Conservation (phyloP, 2,797 vertebrate genomes). For the Prunella strophiata region DNA sequence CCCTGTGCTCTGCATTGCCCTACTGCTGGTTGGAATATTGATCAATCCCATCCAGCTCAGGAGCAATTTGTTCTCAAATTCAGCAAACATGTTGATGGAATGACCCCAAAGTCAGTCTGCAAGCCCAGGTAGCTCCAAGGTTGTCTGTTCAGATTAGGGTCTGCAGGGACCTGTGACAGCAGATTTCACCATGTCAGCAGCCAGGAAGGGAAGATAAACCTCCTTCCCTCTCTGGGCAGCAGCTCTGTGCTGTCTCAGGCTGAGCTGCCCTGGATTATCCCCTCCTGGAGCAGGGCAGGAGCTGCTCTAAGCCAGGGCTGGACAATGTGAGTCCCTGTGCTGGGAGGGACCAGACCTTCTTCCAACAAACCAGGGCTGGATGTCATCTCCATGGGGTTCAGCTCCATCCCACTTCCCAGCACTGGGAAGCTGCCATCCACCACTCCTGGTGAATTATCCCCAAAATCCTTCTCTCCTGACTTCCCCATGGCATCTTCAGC, state of each 20-base stretch:
- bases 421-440: neutral
- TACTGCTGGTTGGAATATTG: slow-evolving; percentile 3
- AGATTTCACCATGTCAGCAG: neutral
- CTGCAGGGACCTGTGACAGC: neutral
- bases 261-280: neutral
- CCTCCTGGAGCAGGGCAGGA: neutral
- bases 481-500: neutral
- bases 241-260: neutral
- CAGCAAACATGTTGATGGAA: neutral
- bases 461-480: neutral
- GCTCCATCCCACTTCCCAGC: neutral
- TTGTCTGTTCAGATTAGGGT: neutral
- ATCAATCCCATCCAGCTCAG: neutral
- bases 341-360: neutral
- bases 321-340: neutral
- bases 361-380: neutral
- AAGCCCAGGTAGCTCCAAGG: neutral
- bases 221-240: neutral
- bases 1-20: neutral
- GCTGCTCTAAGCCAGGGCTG: neutral
- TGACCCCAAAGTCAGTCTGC: neutral
- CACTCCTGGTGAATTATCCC: neutral
- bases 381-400: neutral
- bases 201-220: neutral
- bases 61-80: slow-evolving; percentile 1